phyloP scores from a whole-genome alignment of 2,888 invertebrate genomes.

The Caenorhabditis drosophilae region DNA sequence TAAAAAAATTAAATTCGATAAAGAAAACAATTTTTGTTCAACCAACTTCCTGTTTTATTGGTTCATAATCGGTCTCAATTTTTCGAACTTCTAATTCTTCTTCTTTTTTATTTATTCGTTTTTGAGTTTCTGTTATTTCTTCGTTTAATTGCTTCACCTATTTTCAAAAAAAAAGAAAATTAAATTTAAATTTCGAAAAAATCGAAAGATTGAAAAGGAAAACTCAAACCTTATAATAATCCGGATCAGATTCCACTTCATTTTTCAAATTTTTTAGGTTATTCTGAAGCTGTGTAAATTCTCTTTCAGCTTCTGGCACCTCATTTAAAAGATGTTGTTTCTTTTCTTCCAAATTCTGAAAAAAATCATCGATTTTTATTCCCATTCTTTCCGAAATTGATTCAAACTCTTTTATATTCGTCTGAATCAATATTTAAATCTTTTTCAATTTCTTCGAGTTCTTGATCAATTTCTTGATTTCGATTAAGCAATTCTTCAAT shows the following conservation, averaged over 20 bases:
- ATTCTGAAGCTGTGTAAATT: not conserved
- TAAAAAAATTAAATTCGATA: slow-evolving; percentile 1
- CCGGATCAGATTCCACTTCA: slow-evolving; percentile 30
- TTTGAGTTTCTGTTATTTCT: slow-evolving; percentile 5
- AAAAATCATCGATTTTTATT: not conserved
- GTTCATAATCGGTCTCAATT: slow-evolving; percentile 46
- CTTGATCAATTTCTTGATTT: not conserved
- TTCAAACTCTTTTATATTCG: slow-evolving; percentile 1
- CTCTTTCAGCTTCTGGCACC: slow-evolving; percentile 8
- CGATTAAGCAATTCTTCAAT: not conserved
- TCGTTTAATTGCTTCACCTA: slow-evolving; percentile 14
- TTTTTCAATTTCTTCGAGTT: slow-evolving; percentile 3
- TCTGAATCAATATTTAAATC: not conserved
- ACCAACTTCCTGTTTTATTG: slow-evolving; percentile 52
- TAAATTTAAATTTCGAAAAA: not conserved
- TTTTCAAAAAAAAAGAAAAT: slow-evolving; percentile 3
- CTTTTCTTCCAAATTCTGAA: slow-evolving; percentile 40
- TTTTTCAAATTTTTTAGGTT: slow-evolving; percentile 3
- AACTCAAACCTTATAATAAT: slow-evolving; percentile 22
- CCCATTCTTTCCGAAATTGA: too few relatives aligned
- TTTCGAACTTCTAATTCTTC: slow-evolving; percentile 25
- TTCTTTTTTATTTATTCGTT: slow-evolving; percentile 27
- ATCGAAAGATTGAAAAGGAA: not conserved
- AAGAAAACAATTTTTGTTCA: not conserved
- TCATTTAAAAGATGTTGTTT: slow-evolving; percentile 17